Evolutionary conservation across 2,888 invertebrate genomes (phyloP).

Genomic region (Cryptosula pallasiana): DNA sequence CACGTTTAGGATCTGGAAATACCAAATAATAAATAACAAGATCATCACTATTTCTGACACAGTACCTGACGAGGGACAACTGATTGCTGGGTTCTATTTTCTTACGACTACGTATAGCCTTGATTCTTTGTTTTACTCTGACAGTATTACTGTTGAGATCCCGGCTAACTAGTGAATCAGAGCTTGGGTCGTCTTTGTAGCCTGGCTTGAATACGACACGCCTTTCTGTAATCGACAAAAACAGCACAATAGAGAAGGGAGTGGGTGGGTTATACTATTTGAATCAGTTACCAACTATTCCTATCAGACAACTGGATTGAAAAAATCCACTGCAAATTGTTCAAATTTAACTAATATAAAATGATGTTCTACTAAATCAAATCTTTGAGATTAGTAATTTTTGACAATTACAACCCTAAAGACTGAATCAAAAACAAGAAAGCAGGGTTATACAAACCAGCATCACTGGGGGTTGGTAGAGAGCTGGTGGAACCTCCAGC

Average conservation of each 20-base stretch:
- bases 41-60: not conserved
- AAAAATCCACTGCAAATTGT: too few species aligned
- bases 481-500: not conserved
- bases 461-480: constrained; percentile 11
- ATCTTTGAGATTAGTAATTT: too few species aligned
- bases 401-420: too few species aligned
- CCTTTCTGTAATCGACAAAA: constrained; percentile 3
- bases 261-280: too few species aligned
- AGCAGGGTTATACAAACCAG: not conserved
- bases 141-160: constrained; percentile 22
- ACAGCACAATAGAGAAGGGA: too few species aligned
- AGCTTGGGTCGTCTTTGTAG: constrained; percentile 15
- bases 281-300: too few species aligned
- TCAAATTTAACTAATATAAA: too few species aligned
- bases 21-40: too few species aligned
- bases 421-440: too few species aligned
- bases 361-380: too few species aligned
- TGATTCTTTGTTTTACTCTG: constrained; percentile 5
- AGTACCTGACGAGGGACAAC: constrained; percentile 4
- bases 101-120: not conserved
- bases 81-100: not conserved
- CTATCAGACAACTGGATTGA: too few species aligned
- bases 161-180: constrained; percentile 18
- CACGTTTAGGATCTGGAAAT: too few species aligned
- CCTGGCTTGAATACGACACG: not conserved